Evolutionary conservation across 2,888 invertebrate species (phyloP).

Genomic region (Cylindroiulus punctatus): DNA sequence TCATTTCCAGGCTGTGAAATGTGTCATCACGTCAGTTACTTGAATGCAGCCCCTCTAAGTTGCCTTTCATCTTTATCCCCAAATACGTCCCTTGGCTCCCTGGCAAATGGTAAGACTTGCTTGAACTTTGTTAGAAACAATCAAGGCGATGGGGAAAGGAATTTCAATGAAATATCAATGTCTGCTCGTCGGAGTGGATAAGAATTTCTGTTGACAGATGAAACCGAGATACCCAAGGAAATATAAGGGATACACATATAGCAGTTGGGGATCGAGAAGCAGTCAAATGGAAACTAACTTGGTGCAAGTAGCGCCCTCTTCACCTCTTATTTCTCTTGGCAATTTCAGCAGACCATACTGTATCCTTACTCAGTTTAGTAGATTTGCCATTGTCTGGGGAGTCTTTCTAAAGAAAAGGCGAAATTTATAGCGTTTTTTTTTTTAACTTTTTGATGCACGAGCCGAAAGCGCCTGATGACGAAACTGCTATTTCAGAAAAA

Average conservation of each 20-base stretch:
- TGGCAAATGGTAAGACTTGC: slow-evolving; percentile 48
- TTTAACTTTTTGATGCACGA: too few species aligned
- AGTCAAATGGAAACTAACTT: slow-evolving; percentile 30
- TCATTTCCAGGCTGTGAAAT: slow-evolving; percentile 52
- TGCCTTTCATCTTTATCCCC: slow-evolving; percentile 47
- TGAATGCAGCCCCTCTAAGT: slow-evolving; percentile 43
- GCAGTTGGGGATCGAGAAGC: not conserved
- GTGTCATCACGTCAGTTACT: slow-evolving; percentile 52
- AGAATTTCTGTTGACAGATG: slow-evolving; percentile 54
- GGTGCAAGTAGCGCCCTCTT: not conserved
- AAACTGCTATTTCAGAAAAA: too few species aligned
- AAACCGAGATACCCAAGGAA: slow-evolving; percentile 44
- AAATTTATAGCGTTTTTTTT: not conserved
- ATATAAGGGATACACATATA: slow-evolving; percentile 28
- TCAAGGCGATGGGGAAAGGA: slow-evolving; percentile 51
- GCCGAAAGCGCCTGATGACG: too few species aligned
- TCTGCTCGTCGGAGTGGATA: slow-evolving; percentile 51
- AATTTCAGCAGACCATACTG: not conserved
- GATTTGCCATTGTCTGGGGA: not conserved
- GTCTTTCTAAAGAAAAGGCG: too few species aligned
- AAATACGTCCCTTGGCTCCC: slow-evolving; percentile 47
- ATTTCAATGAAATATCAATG: slow-evolving; percentile 55
- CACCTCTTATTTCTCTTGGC: slow-evolving; percentile 19
- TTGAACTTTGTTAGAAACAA: slow-evolving; percentile 53
- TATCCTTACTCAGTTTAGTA: not conserved